A percentile compares a stretch with the other conserved stretches of the same genome.
Conservation (phyloP, 1,140 invertebrate genomes). For the Adoxophyes honmai region DNA sequence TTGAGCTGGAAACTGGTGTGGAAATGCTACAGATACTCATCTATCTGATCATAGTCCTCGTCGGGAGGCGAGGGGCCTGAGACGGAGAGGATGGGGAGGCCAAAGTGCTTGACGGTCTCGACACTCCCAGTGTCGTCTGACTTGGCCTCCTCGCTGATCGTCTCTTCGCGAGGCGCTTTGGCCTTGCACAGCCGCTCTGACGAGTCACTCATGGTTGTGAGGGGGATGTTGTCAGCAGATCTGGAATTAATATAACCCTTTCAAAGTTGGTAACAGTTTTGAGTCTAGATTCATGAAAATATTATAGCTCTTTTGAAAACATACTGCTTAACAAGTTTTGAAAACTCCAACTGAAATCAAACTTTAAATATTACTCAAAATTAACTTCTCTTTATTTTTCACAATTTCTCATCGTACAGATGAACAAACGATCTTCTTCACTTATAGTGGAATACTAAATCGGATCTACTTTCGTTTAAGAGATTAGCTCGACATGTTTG, state of each 20-base stretch:
- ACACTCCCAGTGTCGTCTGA: slow-evolving; percentile 76
- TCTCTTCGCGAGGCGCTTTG: slow-evolving; percentile 58
- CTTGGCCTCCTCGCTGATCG: slow-evolving; percentile 63
- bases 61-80: slow-evolving; percentile 88
- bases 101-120: slow-evolving; percentile 81
- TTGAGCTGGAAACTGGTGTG: slow-evolving; percentile 70
- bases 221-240: slow-evolving; percentile 78
- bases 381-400: no score
- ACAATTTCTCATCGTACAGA: no score
- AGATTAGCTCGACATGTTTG: no score
- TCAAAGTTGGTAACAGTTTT: not conserved
- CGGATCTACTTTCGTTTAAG: no score
- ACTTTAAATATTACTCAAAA: no score
- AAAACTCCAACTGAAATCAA: no score
- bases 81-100: slow-evolving; percentile 85
- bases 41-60: slow-evolving; percentile 78
- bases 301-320: no score
- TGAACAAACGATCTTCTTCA: no score
- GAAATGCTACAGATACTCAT: slow-evolving; percentile 76
- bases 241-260: slow-evolving; percentile 30
- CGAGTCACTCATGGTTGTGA: slow-evolving; percentile 73
- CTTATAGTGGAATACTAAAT: no score
- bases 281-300: no score
- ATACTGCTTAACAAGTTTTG: no score
- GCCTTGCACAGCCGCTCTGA: slow-evolving; percentile 73